Evolutionary conservation across 2,797 vertebrate genomes (phyloP).

Genomic region (Gila robusta): DNA sequence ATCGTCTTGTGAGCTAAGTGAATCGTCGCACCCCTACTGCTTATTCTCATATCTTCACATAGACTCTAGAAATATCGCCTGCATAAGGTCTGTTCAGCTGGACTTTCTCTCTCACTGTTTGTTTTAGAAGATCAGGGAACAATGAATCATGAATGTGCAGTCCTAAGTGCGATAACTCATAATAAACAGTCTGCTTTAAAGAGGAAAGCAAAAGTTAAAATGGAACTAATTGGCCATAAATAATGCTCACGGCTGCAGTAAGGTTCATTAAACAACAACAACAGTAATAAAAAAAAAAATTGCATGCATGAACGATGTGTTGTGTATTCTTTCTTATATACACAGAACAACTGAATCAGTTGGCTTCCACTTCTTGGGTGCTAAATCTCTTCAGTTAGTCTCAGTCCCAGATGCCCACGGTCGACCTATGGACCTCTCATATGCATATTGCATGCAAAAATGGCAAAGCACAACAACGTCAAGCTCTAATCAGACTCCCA

Average conservation of each 20-base stretch:
- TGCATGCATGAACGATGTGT: slow-evolving; percentile 33
- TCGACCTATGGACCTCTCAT: not conserved
- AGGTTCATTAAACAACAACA: slow-evolving; percentile 33
- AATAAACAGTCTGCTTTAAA: slow-evolving; percentile 49
- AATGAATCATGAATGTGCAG: slow-evolving; percentile 53
- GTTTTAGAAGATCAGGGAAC: slow-evolving; percentile 54
- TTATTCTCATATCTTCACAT: slow-evolving; percentile 19
- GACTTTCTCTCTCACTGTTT: slow-evolving; percentile 54
- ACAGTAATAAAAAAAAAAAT: slow-evolving; percentile 23
- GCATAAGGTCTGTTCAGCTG: slow-evolving; percentile 36
- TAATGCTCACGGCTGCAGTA: slow-evolving; percentile 25
- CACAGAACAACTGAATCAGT: slow-evolving; percentile 52
- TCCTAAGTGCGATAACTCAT: slow-evolving; percentile 51
- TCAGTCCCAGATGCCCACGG: slow-evolving; percentile 3
- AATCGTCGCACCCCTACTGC: not conserved
- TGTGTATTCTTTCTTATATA: slow-evolving; percentile 29
- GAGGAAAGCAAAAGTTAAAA: slow-evolving; percentile 35
- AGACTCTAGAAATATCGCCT: slow-evolving; percentile 43
- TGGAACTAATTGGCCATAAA: slow-evolving; percentile 46
- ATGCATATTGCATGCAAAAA: not conserved
- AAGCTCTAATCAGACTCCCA: not conserved
- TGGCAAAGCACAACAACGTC: not conserved
- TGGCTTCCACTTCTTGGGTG: slow-evolving; percentile 31
- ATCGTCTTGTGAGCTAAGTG: not conserved
- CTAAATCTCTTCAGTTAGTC: slow-evolving; percentile 33